These are phyloP conservation scores for Brachionus paranguensis DNA, from an alignment of 1,140 invertebrate genomes.

Conservation along the genomic window DNA sequence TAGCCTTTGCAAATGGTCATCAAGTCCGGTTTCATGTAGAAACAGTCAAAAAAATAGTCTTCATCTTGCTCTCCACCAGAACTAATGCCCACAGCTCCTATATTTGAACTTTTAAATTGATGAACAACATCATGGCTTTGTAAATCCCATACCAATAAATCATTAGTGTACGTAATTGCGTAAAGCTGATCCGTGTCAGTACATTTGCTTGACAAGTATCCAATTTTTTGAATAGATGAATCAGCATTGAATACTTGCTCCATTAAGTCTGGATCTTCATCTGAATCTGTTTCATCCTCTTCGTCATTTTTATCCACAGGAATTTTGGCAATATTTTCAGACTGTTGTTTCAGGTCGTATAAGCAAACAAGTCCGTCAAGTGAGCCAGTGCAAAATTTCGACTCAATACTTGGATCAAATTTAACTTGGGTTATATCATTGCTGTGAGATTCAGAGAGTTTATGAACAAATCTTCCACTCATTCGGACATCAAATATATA, in stretches of 20 bases:
- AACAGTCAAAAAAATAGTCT: slow-evolving; percentile 22
- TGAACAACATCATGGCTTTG: slow-evolving; percentile 1
- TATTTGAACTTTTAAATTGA: neutral
- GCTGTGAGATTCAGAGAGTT: slow-evolving; percentile 28
- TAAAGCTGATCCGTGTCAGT: neutral
- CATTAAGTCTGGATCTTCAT: slow-evolving; percentile 29
- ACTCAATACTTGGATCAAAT: neutral
- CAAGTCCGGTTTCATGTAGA: neutral
- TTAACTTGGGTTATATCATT: slow-evolving; percentile 28
- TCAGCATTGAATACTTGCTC: slow-evolving; percentile 13
- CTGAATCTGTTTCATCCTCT: neutral
- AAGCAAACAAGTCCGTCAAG: slow-evolving; percentile 37
- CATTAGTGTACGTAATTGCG: slow-evolving; percentile 23
- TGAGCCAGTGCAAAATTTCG: neutral
- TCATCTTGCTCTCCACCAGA: neutral
- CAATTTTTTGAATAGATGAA: slow-evolving; percentile 13
- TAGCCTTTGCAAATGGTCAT: neutral
- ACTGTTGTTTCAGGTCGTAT: neutral
- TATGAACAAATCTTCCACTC: slow-evolving; percentile 7
- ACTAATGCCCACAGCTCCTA: neutral
- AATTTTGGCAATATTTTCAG: neutral
- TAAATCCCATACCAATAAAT: slow-evolving; percentile 39
- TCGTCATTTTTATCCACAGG: neutral
- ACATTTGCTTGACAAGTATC: neutral
- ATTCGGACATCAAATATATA: slow-evolving; percentile 23